phyloP scores from a whole-genome alignment of 2,113 vertebrate genomes.

The Maccullochella peelii region DNA sequence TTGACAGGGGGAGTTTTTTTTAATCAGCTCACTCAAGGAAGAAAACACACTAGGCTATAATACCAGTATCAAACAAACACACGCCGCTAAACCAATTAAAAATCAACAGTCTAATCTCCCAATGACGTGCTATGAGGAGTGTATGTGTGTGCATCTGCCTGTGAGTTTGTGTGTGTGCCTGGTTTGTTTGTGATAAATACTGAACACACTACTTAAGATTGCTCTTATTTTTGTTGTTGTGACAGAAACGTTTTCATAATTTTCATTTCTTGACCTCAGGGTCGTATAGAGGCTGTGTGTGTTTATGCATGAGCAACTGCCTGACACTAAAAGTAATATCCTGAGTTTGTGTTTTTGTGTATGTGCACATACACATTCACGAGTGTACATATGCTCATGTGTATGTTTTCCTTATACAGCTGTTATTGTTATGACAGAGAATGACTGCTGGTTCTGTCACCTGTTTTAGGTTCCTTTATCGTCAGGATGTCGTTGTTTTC shows the following conservation, averaged over 20 bases:
- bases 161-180: constrained; percentile 8
- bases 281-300: not conserved
- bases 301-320: constrained; percentile 38
- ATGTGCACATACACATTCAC: constrained; percentile 31
- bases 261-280: constrained; percentile 26
- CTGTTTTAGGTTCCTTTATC: constrained; percentile 61
- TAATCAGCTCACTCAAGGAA: constrained; percentile 77
- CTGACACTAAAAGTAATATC: constrained; percentile 5
- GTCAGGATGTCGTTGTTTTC: constrained; percentile 40
- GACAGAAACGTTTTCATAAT: constrained; percentile 13
- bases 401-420: constrained; percentile 41
- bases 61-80: constrained; percentile 65
- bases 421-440: constrained; percentile 70
- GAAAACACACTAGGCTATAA: constrained; percentile 62
- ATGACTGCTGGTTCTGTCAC: constrained; percentile 50
- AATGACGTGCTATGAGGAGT: constrained; percentile 23
- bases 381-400: constrained; percentile 9
- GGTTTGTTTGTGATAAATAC: not conserved
- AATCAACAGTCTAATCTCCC: constrained; percentile 55
- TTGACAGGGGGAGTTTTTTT: constrained; percentile 63
- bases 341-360: constrained; percentile 7
- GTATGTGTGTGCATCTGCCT: not conserved
- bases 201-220: not conserved
- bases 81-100: constrained; percentile 68
- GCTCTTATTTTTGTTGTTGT: not conserved